Percentiles rank a stretch among this genome's conserved stretches.
These are phyloP conservation scores for Leptinotarsa tumamoca DNA, from an alignment of 2,888 invertebrate species.

Conservation along the genomic window DNA sequence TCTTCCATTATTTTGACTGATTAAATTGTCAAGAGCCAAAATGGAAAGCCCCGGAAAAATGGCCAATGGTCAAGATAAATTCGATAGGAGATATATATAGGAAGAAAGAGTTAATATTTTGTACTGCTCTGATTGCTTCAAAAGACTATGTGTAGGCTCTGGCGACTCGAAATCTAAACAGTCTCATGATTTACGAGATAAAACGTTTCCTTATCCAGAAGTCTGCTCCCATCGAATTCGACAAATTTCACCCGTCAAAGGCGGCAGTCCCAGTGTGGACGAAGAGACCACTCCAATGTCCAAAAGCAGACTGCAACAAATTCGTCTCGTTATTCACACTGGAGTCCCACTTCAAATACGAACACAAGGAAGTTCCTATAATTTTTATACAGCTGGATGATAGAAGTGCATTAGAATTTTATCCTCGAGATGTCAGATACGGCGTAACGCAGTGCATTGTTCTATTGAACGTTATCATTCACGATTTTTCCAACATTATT, in stretches of 20 bases:
- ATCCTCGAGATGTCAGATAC: constrained; percentile 56
- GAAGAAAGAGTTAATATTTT: constrained; percentile 45
- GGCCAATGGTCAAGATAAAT: constrained; percentile 40
- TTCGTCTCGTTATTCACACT: constrained; percentile 70
- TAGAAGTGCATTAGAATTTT: constrained; percentile 44
- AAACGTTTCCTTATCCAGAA: constrained; percentile 50
- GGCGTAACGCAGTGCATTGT: constrained; percentile 58
- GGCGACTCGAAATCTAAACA: constrained; percentile 32
- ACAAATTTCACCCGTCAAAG: constrained; percentile 16
- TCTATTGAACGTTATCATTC: constrained; percentile 48
- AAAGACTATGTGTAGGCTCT: constrained; percentile 41
- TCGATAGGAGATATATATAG: constrained; percentile 41
- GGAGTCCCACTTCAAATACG: constrained; percentile 70
- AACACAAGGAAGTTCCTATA: constrained; percentile 65
- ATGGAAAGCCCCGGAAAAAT: constrained; percentile 36
- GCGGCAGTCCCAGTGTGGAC: constrained; percentile 44
- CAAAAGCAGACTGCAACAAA: constrained; percentile 68
- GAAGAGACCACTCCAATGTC: constrained; percentile 66
- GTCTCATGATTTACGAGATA: constrained; percentile 32
- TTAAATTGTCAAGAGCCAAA: neutral
- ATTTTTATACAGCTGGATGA: constrained; percentile 42
- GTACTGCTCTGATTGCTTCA: constrained; percentile 50
- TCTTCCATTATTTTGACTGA: too few relatives aligned
- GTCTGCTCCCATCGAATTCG: constrained; percentile 37
- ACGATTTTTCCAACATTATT: constrained; percentile 44